Base-by-base conservation (phyloP, 2,888 invertebrate genomes). In the Seladonia tumulorum region DNA sequence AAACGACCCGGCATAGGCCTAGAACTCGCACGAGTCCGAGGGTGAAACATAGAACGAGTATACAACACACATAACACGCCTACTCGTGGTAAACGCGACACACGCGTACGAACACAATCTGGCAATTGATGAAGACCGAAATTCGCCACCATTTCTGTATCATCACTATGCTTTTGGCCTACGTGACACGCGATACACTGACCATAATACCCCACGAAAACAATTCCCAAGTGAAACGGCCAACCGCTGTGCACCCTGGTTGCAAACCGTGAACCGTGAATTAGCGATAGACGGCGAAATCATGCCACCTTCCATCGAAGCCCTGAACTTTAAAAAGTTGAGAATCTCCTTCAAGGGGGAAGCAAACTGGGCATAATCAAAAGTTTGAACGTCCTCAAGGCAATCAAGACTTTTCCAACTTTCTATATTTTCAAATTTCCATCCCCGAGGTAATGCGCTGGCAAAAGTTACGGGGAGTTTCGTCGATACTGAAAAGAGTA, bases 361-460 rank as follows among this genome's bases (percentile, higher is more conserved):
- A 60, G 25, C 25, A 60, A 60, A 60, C 25, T 16, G 14, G 29
- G 60, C 60, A 25, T 14, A 60, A 60, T 60, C 60, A 60, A 25
- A 60, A 60, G 16, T 60, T 60, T 25, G 60, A 60, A 60, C 29
- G 60, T 60, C 60, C 5, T 14, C 25, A 60, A 60, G 25, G 25
- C 25, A 25, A 60, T 60, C 60, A 25, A 60, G 60, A 60, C n/a
- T 60, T 60, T 25, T 25, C 25, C 14, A 60, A 60, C 70, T 70
- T 71, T 71, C 35, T 70, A 25, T 29, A 22, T 47, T 45, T 73
- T 14, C 73, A 47, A 39, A 60, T 60, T 60, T 60, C 25, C 60
- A 60, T 60, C 60, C 14, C 14, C n/a, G 60, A 25, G n/a, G 12
- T 60, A 60, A 25, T 25, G 25, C 25, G 25, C 60, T 14, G 14